Percentiles rank a stretch among this genome's conserved stretches.
These are phyloP conservation scores for Habropoda laboriosa DNA, from an alignment of 1,140 invertebrate species.

Conservation along the genomic window DNA sequence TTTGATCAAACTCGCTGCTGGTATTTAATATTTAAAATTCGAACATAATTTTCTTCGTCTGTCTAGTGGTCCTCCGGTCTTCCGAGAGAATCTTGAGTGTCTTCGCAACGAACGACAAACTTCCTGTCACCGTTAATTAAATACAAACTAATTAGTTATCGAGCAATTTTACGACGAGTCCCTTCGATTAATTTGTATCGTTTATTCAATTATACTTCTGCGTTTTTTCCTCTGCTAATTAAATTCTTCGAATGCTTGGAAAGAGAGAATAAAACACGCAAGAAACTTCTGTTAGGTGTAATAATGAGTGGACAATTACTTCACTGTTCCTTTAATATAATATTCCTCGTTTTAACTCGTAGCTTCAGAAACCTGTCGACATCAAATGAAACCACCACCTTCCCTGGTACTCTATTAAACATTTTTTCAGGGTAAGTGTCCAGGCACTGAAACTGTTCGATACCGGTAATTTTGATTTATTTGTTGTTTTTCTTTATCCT, in stretches of 20 bases:
- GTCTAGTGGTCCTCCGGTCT: no score
- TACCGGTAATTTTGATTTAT: no score
- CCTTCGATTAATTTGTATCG: conserved; percentile 12
- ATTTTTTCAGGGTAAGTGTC: no score
- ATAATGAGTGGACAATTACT: background rate
- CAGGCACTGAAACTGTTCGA: no score
- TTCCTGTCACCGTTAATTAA: background rate
- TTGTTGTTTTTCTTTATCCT: no score
- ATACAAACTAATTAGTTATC: conserved; percentile 1
- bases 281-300: background rate
- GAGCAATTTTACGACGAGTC: background rate
- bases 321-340: no score
- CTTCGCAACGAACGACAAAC: background rate
- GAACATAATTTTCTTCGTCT: background rate
- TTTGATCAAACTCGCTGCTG: background rate
- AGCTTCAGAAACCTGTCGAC: no score
- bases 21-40: conserved; percentile 4
- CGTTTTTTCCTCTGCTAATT: background rate
- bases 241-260: no score
- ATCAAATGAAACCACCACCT: no score
- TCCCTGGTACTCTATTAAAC: no score
- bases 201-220: conserved; percentile 42
- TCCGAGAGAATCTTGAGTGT: background rate
- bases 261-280: no score
- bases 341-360: no score